These are phyloP conservation scores for Parazoanthus atlanticus DNA, from an alignment of 92 coral and sea anemone genomes.

Conservation along the genomic window DNA sequence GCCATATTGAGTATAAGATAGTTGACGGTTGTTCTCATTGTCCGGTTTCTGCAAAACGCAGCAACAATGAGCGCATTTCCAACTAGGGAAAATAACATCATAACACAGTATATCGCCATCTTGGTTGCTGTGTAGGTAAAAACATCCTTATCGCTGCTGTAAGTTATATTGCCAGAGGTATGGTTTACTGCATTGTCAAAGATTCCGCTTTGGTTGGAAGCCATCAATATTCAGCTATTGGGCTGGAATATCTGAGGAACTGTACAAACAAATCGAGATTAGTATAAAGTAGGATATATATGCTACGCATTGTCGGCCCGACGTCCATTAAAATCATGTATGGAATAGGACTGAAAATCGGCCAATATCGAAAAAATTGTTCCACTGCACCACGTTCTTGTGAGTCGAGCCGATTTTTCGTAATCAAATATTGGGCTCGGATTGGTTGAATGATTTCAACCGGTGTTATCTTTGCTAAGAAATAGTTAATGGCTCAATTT, in stretches of 20 bases:
- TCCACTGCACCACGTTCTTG: too few relatives aligned
- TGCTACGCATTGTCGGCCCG: too few relatives aligned
- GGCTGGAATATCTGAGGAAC: neutral
- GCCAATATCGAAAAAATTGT: too few relatives aligned
- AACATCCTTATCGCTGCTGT: neutral
- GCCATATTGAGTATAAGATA: constrained; percentile 1
- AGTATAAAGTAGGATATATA: too few relatives aligned
- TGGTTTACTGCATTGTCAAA: neutral
- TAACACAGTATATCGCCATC: neutral
- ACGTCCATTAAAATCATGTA: too few relatives aligned
- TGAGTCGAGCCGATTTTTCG: too few relatives aligned
- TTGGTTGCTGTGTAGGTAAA: neutral
- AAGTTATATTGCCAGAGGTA: neutral
- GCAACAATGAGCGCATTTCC: neutral
- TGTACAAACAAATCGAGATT: neutral
- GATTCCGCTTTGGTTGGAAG: neutral
- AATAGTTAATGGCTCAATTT: too few relatives aligned
- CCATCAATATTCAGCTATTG: neutral
- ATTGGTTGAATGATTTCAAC: too few relatives aligned
- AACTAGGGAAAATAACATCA: neutral
- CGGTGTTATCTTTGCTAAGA: too few relatives aligned
- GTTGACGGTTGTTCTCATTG: neutral
- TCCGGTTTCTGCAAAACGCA: neutral
- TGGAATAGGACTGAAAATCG: too few relatives aligned
- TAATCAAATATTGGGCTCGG: too few relatives aligned